Evolutionary conservation across 2,888 invertebrate species (phyloP).

Genomic region (Drosophila melanosoma): DNA sequence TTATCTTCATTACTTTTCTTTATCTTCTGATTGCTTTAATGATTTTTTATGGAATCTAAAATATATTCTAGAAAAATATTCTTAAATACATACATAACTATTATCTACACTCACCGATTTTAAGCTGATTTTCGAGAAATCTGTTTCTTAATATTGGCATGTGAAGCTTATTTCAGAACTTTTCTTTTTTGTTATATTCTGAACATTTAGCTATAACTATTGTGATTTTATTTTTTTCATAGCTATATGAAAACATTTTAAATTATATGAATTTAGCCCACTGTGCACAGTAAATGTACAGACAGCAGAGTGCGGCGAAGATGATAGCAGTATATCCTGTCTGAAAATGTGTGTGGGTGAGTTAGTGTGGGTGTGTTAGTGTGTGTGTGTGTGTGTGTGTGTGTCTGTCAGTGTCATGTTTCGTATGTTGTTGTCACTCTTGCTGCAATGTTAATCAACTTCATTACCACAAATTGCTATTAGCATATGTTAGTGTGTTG

Average conservation of each 20-base stretch:
- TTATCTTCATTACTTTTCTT: too few species aligned
- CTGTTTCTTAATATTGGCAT: not conserved
- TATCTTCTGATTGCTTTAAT: too few species aligned
- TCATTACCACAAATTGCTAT: constrained; percentile 82
- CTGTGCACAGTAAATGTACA: constrained; percentile 27
- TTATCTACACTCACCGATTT: not conserved
- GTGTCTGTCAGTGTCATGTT: constrained; percentile 52
- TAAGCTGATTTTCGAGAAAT: not conserved
- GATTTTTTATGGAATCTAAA: not conserved
- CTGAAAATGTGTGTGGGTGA: constrained; percentile 10
- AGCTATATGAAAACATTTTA: fast-evolving
- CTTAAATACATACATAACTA: not conserved
- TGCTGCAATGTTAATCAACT: constrained; percentile 81
- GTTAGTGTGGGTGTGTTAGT: constrained; percentile 12
- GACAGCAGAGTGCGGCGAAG: constrained; percentile 17
- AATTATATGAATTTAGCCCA: constrained; percentile 6
- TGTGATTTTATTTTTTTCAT: not conserved
- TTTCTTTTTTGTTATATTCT: too few species aligned
- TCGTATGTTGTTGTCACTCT: constrained; percentile 76
- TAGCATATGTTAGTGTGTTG: constrained; percentile 79
- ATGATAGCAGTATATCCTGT: constrained; percentile 15
- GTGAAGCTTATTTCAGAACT: not conserved
- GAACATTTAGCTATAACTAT: not conserved
- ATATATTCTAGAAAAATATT: not conserved
- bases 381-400: constrained; percentile 10